Base-by-base conservation (phyloP, 2,888 invertebrate species). In the Leptarthrus brevirostris region DNA sequence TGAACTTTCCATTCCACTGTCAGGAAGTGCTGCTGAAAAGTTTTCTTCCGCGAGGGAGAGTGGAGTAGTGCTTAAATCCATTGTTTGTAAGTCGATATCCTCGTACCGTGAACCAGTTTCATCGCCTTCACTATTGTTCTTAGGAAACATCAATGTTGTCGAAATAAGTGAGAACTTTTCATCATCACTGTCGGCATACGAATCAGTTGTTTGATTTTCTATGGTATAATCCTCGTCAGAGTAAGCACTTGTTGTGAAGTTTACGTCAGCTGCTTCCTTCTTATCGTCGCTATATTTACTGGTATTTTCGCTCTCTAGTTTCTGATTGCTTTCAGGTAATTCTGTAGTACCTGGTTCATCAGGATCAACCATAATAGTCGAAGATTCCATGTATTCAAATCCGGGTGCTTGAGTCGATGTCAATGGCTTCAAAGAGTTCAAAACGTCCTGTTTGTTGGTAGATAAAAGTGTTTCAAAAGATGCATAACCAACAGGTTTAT, bases 401-500 rank as follows among this genome's bases (percentile, higher is more conserved):
- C 86, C 86, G 70, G 86, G 86, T 64, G 86, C 85, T 20, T 49
- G 18, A 26, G 64, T 64, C 14, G 54, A 49, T 56, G 53, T 61
- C 0, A 86, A 85, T 79, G 86, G 86, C 77, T 87, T 87, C 72
- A 86, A 83, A 81, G 86, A 87, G 78, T 86, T 87, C 78, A 86
- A 86, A 74, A 86, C 86, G 44, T n/a, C 18, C 20, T n/a, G 14
- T 47, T 72, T 72, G 58, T 47, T 72, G 12, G 18, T 12, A n/a
- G 30, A 30, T 54, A 71, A 71, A 54, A 40, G 36, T 16, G 16
- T 56, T 71, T 52, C 69, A 20, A 34, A 36, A 44, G 71, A 20
- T 36, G 54, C 54, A 40, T 54, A 71, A 5, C 87, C 87, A 30
- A 87, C 86, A 26, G 85, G 79, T 81, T 86, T 87, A 2, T 56